phyloP scores from a whole-genome alignment of 1,140 invertebrate genomes.

The Cydia splendana region DNA sequence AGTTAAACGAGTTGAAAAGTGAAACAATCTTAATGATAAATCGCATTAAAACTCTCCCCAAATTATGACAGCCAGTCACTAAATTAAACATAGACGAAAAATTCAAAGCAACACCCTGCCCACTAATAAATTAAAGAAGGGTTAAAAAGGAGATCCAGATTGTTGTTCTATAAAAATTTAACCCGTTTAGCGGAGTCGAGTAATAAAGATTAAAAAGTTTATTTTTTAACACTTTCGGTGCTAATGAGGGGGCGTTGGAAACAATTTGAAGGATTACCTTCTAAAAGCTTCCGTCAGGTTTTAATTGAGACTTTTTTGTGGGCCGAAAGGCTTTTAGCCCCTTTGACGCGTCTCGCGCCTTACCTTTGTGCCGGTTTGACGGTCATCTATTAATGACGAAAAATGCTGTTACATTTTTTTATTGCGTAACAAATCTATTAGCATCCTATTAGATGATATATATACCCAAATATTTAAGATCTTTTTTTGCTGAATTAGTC shows the following conservation, averaged over 20 bases:
- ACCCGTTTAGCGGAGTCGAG: conserved; percentile 76
- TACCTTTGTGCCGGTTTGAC: conserved; percentile 60
- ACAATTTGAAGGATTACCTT: conserved; percentile 80
- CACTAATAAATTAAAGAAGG: conserved; percentile 70
- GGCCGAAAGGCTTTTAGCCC: conserved; percentile 74
- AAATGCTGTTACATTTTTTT: conserved; percentile 62
- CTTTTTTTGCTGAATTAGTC: too few species aligned
- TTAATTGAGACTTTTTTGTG: conserved; percentile 79
- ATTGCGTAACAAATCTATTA: conserved; percentile 32
- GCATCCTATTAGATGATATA: neutral
- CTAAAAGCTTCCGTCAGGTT: conserved; percentile 79
- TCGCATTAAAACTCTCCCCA: conserved; percentile 47
- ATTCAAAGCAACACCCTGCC: conserved; percentile 60
- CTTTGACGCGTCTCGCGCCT: conserved; percentile 65
- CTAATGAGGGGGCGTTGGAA: conserved; percentile 78
- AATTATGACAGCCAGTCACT: conserved; percentile 45
- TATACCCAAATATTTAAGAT: neutral
- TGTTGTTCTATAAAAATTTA: conserved; percentile 76
- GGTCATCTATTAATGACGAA: conserved; percentile 76
- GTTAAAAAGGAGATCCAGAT: conserved; percentile 66
- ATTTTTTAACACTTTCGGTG: conserved; percentile 79
- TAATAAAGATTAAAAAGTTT: conserved; percentile 80
- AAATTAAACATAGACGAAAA: conserved; percentile 58
- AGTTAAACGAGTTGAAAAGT: conserved; percentile 3
- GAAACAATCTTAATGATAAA: conserved; percentile 39